These are phyloP conservation scores for Pantala flavescens DNA, from an alignment of 1,140 invertebrate genomes.

Conservation along the genomic window DNA sequence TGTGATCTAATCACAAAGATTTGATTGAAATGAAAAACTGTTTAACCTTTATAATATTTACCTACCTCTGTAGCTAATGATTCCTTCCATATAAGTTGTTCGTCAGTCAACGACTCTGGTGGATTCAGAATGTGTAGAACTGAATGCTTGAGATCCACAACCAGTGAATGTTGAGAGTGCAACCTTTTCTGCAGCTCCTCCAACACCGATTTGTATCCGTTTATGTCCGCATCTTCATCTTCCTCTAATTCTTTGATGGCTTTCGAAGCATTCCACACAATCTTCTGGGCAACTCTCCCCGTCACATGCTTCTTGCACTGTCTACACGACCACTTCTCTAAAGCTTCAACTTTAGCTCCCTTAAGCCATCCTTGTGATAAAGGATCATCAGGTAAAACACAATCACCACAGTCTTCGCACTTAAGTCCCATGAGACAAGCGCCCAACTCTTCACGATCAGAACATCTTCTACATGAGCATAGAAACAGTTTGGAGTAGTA, in stretches of 20 bases:
- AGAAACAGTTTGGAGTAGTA: constrained; percentile 31
- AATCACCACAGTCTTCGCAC: constrained; percentile 17
- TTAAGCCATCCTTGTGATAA: not conserved
- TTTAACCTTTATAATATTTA: too few relatives aligned
- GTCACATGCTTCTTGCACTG: not conserved
- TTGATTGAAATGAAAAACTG: too few relatives aligned
- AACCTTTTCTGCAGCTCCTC: not conserved
- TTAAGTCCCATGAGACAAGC: constrained; percentile 22
- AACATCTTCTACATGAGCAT: constrained; percentile 30
- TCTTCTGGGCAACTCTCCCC: not conserved
- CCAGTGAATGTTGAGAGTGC: not conserved
- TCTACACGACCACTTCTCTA: not conserved
- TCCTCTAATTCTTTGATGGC: not conserved
- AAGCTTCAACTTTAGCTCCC: not conserved
- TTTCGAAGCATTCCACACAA: not conserved
- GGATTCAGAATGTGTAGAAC: not conserved
- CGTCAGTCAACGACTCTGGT: not conserved
- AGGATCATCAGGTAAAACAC: not conserved
- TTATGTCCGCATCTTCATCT: not conserved
- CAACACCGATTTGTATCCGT: not conserved
- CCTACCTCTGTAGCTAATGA: not conserved
- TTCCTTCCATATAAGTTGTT: not conserved
- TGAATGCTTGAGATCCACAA: constrained; percentile 8
- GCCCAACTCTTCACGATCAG: constrained; percentile 29
- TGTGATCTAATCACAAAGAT: too few relatives aligned